A percentile compares a stretch with the other conserved stretches of the same genome.
phyloP scores from a whole-genome alignment of 2,797 vertebrate genomes.

The Rhadinocentrus ornatus region DNA sequence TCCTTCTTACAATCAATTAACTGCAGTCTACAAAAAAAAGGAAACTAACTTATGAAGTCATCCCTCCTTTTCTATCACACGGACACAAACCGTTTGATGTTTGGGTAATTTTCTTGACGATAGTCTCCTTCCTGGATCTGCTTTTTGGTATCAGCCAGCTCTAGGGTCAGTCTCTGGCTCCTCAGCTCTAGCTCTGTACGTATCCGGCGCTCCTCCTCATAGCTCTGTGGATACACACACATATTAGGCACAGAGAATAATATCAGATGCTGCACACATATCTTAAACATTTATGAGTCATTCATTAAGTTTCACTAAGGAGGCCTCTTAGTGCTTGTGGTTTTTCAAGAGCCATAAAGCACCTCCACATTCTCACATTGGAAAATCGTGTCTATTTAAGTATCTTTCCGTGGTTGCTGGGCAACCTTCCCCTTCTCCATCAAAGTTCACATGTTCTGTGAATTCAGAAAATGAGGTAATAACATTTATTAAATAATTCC shows the following conservation, averaged over 20 bases:
- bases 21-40: not conserved
- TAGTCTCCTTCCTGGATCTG: conserved; percentile 93
- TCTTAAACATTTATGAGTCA: not conserved
- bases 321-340: not conserved
- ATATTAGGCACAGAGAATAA: not conserved
- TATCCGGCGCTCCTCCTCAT: conserved; percentile 89
- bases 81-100: conserved; percentile 83
- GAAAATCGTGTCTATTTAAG: not conserved
- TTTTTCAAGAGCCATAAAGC: not conserved
- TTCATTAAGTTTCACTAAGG: not conserved
- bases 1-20: not conserved
- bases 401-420: not conserved
- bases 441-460: not conserved
- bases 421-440: conserved; percentile 1
- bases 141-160: conserved; percentile 94
- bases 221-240: conserved; percentile 80
- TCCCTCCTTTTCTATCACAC: not conserved
- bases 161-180: conserved; percentile 91
- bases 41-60: not conserved
- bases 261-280: not conserved
- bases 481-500: no score
- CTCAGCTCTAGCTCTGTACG: conserved; percentile 90
- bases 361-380: not conserved
- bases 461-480: not conserved
- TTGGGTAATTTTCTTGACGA: conserved; percentile 92